These are phyloP conservation scores for Hirundichthys speculiger DNA, from an alignment of 2,113 vertebrate genomes.

Conservation along the genomic window DNA sequence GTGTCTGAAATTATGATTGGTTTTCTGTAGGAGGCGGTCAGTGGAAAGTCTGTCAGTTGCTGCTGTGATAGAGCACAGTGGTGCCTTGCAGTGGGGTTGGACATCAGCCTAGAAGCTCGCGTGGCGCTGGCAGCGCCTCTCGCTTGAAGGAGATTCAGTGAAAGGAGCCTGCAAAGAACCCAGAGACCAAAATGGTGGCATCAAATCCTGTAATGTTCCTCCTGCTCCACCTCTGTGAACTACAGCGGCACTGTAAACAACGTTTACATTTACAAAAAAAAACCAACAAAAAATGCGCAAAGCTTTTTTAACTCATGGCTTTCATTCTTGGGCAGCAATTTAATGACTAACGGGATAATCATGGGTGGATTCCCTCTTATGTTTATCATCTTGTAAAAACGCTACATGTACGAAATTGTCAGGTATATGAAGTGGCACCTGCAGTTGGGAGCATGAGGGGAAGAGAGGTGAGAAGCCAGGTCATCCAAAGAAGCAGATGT, in stretches of 20 bases:
- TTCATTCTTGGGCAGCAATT: background rate
- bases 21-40: conserved; percentile 61
- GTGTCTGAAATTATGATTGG: conserved; percentile 63
- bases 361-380: background rate
- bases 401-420: background rate
- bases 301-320: background rate
- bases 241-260: background rate
- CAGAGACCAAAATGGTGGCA: conserved; percentile 17
- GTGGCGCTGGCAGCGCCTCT: conserved; percentile 29
- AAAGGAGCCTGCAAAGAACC: conserved; percentile 7
- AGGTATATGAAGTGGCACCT: conserved; percentile 21
- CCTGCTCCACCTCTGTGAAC: background rate
- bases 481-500: conserved; percentile 47
- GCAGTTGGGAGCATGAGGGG: conserved; percentile 1
- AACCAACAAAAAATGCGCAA: background rate
- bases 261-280: no score
- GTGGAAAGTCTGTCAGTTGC: conserved; percentile 47
- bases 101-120: conserved; percentile 39
- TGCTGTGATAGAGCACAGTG: conserved; percentile 67
- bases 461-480: conserved; percentile 48
- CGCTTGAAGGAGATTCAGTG: conserved; percentile 35
- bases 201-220: no score
- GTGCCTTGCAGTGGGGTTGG: conserved; percentile 50
- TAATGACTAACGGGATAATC: background rate
- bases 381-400: conserved; percentile 19